phyloP scores from a whole-genome alignment of 2,113 vertebrate genomes.

The Brachypodius melanocephalos region DNA sequence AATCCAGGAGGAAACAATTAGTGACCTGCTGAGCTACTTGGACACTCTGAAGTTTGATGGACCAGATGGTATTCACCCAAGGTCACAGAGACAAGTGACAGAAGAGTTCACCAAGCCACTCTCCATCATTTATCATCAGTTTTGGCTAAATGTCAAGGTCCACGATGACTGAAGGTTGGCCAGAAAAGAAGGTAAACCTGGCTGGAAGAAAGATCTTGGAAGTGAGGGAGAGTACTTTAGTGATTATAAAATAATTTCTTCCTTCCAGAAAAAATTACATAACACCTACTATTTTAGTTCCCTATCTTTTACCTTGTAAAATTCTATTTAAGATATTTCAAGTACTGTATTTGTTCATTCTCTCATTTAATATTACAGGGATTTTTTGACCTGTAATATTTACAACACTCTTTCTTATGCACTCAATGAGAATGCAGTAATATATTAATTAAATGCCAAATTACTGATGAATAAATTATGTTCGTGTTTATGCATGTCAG shows the following conservation, averaged over 20 bases:
- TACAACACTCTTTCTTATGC: background rate
- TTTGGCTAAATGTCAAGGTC: background rate
- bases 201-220: background rate
- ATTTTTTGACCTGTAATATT: constrained; percentile 8
- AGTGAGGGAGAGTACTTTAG: background rate
- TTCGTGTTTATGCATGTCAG: constrained; percentile 18
- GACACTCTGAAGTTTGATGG: background rate
- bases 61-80: background rate
- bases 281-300: background rate
- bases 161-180: background rate
- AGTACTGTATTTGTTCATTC: background rate
- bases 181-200: background rate
- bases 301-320: background rate
- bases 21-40: background rate
- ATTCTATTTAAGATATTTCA: background rate
- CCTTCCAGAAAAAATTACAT: background rate
- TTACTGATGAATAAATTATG: constrained; percentile 52
- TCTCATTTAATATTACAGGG: background rate
- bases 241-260: background rate
- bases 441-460: constrained; percentile 51
- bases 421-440: background rate
- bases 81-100: background rate
- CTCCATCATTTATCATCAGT: background rate
- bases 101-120: background rate
- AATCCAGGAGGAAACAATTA: background rate